Conservation (phyloP, 2,888 invertebrate genomes). For the Petrolisthes manimaculis region DNA sequence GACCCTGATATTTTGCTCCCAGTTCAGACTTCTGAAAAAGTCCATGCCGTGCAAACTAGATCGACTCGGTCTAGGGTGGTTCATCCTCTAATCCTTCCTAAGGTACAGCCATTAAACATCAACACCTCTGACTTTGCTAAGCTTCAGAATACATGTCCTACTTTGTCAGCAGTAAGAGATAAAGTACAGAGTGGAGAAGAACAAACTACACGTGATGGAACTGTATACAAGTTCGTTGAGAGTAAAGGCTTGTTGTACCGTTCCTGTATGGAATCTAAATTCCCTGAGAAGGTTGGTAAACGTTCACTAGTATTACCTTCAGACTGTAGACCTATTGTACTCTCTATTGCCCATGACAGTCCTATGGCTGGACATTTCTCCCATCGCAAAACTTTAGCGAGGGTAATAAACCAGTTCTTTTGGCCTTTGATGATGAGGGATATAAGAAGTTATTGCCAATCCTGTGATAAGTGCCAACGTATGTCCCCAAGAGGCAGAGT, state of each 20-base stretch:
- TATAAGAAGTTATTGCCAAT: constrained; percentile 6
- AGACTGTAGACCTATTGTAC: constrained; percentile 3
- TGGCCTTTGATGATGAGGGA: constrained; percentile 17
- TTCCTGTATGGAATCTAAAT: background rate
- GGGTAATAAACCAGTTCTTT: constrained; percentile 8
- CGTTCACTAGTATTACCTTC: constrained; percentile 13
- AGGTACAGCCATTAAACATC: background rate
- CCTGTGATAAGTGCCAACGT: constrained; percentile 30
- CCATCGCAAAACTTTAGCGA: constrained; percentile 13
- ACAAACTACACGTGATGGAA: background rate
- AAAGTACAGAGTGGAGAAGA: background rate
- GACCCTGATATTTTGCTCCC: background rate
- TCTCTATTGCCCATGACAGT: constrained; percentile 7
- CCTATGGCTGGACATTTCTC: constrained; percentile 29
- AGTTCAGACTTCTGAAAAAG: background rate
- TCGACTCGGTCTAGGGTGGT: background rate
- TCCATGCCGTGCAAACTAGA: constrained; percentile 4
- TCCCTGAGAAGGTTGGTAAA: background rate
- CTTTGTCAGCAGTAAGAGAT: constrained; percentile 4
- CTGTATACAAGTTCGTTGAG: background rate
- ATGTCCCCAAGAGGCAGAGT: constrained; percentile 14
- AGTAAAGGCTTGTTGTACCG: background rate
- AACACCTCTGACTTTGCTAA: background rate
- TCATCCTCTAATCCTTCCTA: constrained; percentile 23
- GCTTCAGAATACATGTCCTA: constrained; percentile 6